Evolutionary conservation across 2,888 invertebrate species (phyloP).

Genomic region (Agrotis ipsilon): DNA sequence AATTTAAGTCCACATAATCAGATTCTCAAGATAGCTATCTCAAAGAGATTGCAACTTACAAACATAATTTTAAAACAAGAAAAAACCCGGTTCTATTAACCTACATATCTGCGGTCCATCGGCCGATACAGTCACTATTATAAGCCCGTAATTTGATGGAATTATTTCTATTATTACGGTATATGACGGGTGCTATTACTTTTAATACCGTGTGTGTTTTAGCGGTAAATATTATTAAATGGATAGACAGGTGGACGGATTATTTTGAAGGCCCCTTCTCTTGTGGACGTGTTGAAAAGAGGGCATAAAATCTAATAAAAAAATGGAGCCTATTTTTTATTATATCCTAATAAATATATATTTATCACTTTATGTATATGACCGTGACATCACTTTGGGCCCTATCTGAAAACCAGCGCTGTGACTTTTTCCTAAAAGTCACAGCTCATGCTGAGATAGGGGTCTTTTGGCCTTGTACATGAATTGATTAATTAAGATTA

Average conservation of each 20-base stretch:
- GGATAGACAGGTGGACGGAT: conserved; percentile 28
- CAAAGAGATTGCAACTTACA: conserved; percentile 23
- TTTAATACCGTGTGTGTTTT: conserved; percentile 51
- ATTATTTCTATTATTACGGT: conserved; percentile 56
- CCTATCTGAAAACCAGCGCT: no score
- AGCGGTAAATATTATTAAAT: conserved; percentile 48
- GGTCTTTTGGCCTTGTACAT: no score
- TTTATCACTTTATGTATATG: no score
- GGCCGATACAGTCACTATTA: conserved; percentile 32
- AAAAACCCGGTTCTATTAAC: conserved; percentile 32
- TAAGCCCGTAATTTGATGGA: conserved; percentile 26
- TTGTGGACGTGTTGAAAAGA: neutral
- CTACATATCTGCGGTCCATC: conserved; percentile 37
- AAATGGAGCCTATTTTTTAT: no score
- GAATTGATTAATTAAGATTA: no score
- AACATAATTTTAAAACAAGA: conserved; percentile 16
- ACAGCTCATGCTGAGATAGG: no score
- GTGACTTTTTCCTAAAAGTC: no score
- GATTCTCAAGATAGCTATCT: neutral
- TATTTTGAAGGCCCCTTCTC: conserved; percentile 15
- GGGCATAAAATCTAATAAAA: no score
- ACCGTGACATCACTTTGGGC: no score
- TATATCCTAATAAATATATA: no score
- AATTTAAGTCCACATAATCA: no score
- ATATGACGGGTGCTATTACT: conserved; percentile 38